Evolutionary conservation across 2,888 invertebrate genomes (phyloP).

Genomic region (Dicyrtomina minuta): DNA sequence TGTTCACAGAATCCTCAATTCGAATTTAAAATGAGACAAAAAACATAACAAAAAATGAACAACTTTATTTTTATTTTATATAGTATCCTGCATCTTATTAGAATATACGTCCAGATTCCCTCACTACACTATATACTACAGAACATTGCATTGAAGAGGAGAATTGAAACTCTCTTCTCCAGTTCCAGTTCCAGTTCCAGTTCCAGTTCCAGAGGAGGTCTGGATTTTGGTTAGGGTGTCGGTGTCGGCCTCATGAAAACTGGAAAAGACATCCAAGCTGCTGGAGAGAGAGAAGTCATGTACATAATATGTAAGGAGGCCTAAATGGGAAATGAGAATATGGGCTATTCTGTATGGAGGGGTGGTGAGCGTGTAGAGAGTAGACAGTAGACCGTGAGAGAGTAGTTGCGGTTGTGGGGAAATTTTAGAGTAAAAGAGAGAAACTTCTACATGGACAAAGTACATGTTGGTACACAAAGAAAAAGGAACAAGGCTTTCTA

Average conservation of each 20-base stretch:
- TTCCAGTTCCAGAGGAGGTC: too few relatives aligned
- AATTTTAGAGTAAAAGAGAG: too few relatives aligned
- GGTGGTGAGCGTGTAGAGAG: too few relatives aligned
- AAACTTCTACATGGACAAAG: background rate
- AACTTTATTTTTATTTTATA: slow-evolving; percentile 7
- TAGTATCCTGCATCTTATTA: background rate
- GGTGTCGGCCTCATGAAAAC: background rate
- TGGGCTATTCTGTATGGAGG: too few relatives aligned
- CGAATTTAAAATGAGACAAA: too few relatives aligned
- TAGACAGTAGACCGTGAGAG: too few relatives aligned
- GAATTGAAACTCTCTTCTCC: background rate
- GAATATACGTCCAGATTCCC: too few relatives aligned
- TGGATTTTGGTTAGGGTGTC: background rate
- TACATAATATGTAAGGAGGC: background rate
- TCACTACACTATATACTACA: background rate
- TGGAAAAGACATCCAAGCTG: background rate
- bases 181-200: background rate
- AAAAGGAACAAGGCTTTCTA: background rate
- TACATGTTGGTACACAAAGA: background rate
- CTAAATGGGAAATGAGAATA: too few relatives aligned
- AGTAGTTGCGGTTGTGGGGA: background rate
- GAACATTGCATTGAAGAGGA: background rate
- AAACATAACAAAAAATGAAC: background rate
- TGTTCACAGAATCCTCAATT: too few relatives aligned
- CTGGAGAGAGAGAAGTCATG: background rate